Evolutionary conservation across 2,888 invertebrate genomes (phyloP).

Genomic region (Panopea generosa): DNA sequence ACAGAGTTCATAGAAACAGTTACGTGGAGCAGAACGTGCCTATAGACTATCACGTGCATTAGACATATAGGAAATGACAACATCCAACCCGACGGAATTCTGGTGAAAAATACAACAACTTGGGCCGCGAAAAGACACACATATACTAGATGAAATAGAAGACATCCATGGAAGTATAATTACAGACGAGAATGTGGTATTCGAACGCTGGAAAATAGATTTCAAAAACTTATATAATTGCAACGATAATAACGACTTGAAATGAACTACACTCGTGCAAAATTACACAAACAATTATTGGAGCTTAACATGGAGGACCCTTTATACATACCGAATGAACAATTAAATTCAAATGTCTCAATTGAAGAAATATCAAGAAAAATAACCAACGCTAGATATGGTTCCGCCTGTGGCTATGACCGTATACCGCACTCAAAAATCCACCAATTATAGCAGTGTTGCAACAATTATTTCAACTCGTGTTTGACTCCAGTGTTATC

Average conservation of each 20-base stretch:
- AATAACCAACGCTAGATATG: not conserved
- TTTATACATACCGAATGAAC: slow-evolving; percentile 15
- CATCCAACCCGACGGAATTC: slow-evolving; percentile 39
- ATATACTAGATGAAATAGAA: slow-evolving; percentile 25
- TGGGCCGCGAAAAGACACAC: slow-evolving; percentile 25
- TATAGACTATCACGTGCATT: slow-evolving; percentile 15
- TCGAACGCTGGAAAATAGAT: slow-evolving; percentile 33
- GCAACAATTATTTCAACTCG: slow-evolving; percentile 26
- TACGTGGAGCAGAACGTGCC: slow-evolving; percentile 8
- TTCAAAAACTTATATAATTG: slow-evolving; percentile 34
- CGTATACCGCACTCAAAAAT: not conserved
- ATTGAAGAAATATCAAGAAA: not conserved
- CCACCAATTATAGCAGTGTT: slow-evolving; percentile 17
- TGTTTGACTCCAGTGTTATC: slow-evolving; percentile 25
- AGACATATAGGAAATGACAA: slow-evolving; percentile 31
- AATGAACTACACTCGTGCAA: slow-evolving; percentile 11
- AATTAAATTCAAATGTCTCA: slow-evolving; percentile 18
- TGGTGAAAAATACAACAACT: slow-evolving; percentile 45
- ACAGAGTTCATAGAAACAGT: slow-evolving; percentile 1
- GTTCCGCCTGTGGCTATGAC: not conserved
- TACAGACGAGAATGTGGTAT: slow-evolving; percentile 8
- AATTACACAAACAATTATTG: slow-evolving; percentile 35
- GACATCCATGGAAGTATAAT: slow-evolving; percentile 8
- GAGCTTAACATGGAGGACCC: slow-evolving; percentile 24
- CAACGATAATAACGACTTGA: slow-evolving; percentile 6